These are phyloP conservation scores for Pocillopora grandis DNA, from an alignment of 92 coral and sea anemone genomes.

Conservation along the genomic window DNA sequence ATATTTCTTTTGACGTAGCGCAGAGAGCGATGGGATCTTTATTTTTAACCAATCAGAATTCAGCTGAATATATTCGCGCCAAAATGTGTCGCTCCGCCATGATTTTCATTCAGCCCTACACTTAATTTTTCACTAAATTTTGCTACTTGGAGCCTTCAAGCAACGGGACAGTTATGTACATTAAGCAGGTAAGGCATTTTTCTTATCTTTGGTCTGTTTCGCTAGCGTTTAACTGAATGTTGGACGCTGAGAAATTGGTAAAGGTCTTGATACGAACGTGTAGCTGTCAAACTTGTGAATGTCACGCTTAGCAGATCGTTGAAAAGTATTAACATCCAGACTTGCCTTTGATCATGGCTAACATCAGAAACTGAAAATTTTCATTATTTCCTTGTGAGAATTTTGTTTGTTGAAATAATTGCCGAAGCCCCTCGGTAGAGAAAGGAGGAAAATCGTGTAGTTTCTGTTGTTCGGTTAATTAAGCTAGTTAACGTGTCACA, in stretches of 20 bases:
- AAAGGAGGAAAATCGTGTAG: too few relatives aligned
- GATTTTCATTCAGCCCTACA: neutral
- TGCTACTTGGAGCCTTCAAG: slow-evolving; percentile 18
- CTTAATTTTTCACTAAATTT: slow-evolving; percentile 9
- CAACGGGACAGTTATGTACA: slow-evolving; percentile 63
- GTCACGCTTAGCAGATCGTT: too few relatives aligned
- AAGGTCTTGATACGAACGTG: too few relatives aligned
- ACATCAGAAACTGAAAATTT: too few relatives aligned
- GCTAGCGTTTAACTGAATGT: neutral
- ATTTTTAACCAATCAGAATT: slow-evolving; percentile 43
- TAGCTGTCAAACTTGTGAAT: too few relatives aligned
- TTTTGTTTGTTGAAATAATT: too few relatives aligned
- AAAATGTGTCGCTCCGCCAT: slow-evolving; percentile 60
- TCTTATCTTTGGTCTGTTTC: neutral
- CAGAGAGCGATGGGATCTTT: slow-evolving; percentile 21
- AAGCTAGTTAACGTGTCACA: too few relatives aligned
- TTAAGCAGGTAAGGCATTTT: slow-evolving; percentile 74
- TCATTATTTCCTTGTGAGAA: too few relatives aligned
- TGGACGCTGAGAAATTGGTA: neutral
- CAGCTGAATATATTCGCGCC: slow-evolving; percentile 63
- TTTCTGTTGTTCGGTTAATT: too few relatives aligned
- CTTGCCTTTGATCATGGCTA: too few relatives aligned
- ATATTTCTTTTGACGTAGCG: neutral
- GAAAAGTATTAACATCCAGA: too few relatives aligned
- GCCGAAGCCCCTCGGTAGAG: too few relatives aligned